Percentiles rank a stretch among this genome's conserved stretches.
Evolutionary conservation across 2,797 vertebrate genomes (phyloP).

Genomic region (Brotula barbata): DNA sequence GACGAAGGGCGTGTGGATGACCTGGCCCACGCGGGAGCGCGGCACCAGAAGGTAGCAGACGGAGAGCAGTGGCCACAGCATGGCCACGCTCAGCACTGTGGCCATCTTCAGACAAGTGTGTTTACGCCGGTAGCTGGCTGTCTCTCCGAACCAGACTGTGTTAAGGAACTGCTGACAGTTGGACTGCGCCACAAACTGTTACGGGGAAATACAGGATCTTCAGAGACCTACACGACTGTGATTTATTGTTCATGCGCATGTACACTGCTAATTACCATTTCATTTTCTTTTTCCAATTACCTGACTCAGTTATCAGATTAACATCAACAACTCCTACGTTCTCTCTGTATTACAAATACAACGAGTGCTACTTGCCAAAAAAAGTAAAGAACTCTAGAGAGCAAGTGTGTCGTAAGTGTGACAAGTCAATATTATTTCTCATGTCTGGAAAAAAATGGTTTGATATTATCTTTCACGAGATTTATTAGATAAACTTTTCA

Average conservation of each 20-base stretch:
- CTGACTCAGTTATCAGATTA: no score
- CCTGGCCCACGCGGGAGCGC: slow-evolving; percentile 91
- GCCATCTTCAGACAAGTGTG: slow-evolving; percentile 96
- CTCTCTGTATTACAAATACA: no score
- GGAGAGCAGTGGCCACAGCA: slow-evolving; percentile 96
- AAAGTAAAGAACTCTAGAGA: no score
- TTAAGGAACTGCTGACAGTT: slow-evolving; percentile 99
- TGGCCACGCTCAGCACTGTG: slow-evolving; percentile 89
- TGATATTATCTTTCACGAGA: slow-evolving; percentile 26
- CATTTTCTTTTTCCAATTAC: no score
- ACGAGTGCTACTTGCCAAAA: no score
- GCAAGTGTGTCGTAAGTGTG: no score
- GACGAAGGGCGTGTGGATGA: slow-evolving; percentile 98
- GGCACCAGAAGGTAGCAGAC: slow-evolving; percentile 95
- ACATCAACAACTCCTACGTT: no score
- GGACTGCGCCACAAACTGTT: slow-evolving; percentile 96
- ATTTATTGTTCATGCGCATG: no score
- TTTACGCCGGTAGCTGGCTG: slow-evolving; percentile 94
- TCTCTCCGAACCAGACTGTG: slow-evolving; percentile 98
- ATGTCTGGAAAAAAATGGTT: slow-evolving; percentile 7
- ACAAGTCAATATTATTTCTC: no score
- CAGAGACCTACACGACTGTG: no score
- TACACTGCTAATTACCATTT: no score
- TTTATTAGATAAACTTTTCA: slow-evolving; percentile 33
- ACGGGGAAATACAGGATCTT: background rate